A percentile compares a stretch with the other conserved stretches of the same genome.
Evolutionary conservation across 2,113 vertebrate genomes (phyloP).

Genomic region (Athene noctua): DNA sequence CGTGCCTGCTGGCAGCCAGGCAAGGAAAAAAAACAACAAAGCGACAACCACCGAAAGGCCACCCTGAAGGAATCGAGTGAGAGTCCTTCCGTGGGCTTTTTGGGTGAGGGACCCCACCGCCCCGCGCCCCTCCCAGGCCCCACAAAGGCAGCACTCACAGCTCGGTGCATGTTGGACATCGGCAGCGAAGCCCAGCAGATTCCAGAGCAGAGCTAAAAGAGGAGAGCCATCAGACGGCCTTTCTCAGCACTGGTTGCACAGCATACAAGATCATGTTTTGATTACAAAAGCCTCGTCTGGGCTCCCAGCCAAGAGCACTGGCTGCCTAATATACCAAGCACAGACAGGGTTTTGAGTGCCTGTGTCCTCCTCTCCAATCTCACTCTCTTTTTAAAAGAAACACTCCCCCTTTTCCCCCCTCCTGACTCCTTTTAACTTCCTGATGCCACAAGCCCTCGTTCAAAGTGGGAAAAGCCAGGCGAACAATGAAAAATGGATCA

Average conservation of each 20-base stretch:
- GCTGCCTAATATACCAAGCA: conserved; percentile 78
- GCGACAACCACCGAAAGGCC: neutral
- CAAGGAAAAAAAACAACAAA: neutral
- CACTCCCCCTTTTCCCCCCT: conserved; percentile 30
- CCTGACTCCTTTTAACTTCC: conserved; percentile 34
- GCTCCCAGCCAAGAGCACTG: conserved; percentile 81
- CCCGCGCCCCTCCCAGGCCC: conserved; percentile 54
- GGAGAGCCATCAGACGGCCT: conserved; percentile 74
- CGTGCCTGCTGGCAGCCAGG: neutral
- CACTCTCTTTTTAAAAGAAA: conserved; percentile 55
- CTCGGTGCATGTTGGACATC: conserved; percentile 84
- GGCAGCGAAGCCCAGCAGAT: conserved; percentile 75
- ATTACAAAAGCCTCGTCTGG: conserved; percentile 89
- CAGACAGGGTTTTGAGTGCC: conserved; percentile 59
- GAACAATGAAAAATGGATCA: neutral
- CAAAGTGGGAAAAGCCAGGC: neutral
- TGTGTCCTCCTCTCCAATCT: conserved; percentile 60
- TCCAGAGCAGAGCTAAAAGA: conserved; percentile 84
- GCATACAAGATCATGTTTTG: conserved; percentile 93
- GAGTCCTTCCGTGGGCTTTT: neutral
- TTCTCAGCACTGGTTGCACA: conserved; percentile 81
- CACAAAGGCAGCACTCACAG: conserved; percentile 84
- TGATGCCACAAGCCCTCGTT: conserved; percentile 43
- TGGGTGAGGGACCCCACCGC: conserved; percentile 35
- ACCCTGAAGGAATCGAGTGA: neutral